These are phyloP conservation scores for Clavelina lepadiformis DNA, from an alignment of 23 tunicate species.

Conservation along the genomic window DNA sequence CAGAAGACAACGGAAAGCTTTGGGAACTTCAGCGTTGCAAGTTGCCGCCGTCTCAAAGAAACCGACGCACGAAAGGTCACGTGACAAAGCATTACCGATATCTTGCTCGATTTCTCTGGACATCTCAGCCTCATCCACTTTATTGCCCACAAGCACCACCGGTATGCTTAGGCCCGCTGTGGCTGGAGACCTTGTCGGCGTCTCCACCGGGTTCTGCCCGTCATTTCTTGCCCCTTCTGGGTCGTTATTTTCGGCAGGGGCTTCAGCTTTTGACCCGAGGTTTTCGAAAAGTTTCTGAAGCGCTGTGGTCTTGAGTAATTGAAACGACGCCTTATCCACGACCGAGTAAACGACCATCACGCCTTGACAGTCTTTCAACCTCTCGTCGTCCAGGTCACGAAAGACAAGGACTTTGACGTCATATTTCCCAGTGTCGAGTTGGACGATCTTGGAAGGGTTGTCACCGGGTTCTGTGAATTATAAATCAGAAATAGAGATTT, in stretches of 20 bases:
- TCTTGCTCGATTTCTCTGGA: constrained; percentile 44
- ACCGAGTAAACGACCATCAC: constrained; percentile 32
- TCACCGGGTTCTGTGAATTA: no score
- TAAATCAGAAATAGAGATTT: no score
- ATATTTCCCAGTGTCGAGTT: constrained; percentile 11
- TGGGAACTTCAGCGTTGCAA: constrained; percentile 80
- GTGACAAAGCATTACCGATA: constrained; percentile 38
- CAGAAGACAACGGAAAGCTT: constrained; percentile 44
- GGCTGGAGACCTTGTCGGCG: constrained; percentile 21
- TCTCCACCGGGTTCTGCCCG: constrained; percentile 13
- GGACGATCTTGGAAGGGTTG: constrained; percentile 18
- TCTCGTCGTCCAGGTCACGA: constrained; percentile 18
- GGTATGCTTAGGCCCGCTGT: constrained; percentile 29
- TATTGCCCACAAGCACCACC: constrained; percentile 72
- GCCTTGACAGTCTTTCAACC: constrained; percentile 28
- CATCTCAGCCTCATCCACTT: constrained; percentile 85
- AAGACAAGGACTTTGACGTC: constrained; percentile 29
- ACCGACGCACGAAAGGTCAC: constrained; percentile 47
- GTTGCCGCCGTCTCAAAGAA: constrained; percentile 82
- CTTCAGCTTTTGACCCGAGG: neutral
- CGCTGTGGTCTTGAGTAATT: constrained; percentile 14
- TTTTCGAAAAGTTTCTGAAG: constrained; percentile 18
- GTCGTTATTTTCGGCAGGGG: neutral
- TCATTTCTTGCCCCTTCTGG: constrained; percentile 5
- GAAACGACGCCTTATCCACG: constrained; percentile 31